These are phyloP conservation scores for Pachyramphus minor DNA, from an alignment of 2,113 vertebrate species.

Conservation along the genomic window DNA sequence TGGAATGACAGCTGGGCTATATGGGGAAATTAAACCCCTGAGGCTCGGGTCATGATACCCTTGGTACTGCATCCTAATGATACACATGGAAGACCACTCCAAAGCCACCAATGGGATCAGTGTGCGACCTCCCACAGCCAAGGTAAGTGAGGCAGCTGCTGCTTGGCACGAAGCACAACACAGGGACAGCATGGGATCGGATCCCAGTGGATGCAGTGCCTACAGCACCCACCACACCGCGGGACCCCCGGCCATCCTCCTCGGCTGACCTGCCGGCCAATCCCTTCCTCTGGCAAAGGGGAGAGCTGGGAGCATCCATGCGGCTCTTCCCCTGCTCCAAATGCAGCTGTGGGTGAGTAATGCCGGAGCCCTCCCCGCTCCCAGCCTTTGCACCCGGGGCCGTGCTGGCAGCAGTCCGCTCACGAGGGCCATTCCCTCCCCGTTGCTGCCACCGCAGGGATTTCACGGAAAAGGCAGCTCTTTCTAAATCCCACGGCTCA, in stretches of 20 bases:
- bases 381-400: not conserved
- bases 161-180: not conserved
- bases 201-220: not conserved
- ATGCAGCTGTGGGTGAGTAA: not conserved
- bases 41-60: not conserved
- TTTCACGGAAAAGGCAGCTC: not conserved
- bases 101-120: not conserved
- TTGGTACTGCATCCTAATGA: not conserved
- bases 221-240: rapidly evolving
- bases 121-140: not conserved
- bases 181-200: rapidly evolving
- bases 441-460: rapidly evolving
- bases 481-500: not conserved
- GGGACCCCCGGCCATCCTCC: not conserved
- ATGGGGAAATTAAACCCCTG: not conserved
- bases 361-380: rapidly evolving
- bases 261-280: not conserved
- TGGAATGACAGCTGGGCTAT: not conserved
- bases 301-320: not conserved
- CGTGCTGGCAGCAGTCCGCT: not conserved
- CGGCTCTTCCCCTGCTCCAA: not conserved
- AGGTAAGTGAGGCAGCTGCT: not conserved
- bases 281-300: not conserved
- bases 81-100: not conserved
- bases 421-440: not conserved